Evolutionary conservation across 2,797 vertebrate species (phyloP).

Genomic region (Clarias laeviceps): DNA sequence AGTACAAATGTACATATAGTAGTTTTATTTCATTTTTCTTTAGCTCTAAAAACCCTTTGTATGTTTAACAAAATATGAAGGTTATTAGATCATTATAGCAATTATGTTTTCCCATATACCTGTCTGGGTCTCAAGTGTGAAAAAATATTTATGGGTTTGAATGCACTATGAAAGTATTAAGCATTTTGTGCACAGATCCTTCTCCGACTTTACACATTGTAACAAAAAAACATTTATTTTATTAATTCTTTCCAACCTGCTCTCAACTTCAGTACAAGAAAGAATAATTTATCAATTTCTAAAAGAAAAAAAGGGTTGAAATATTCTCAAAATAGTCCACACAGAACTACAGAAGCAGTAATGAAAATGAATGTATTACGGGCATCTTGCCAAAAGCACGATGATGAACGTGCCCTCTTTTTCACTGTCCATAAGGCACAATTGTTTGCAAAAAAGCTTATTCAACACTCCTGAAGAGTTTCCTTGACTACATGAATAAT

Average conservation of each 20-base stretch:
- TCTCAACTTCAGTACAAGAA: background rate
- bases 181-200: background rate
- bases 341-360: background rate
- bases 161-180: background rate
- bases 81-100: background rate
- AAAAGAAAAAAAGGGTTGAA: background rate
- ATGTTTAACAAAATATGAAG: background rate
- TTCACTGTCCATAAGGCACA: slow-evolving; percentile 9
- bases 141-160: background rate
- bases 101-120: background rate
- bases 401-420: slow-evolving; percentile 1
- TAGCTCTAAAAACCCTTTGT: background rate
- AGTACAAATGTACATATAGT: background rate
- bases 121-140: background rate
- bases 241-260: background rate
- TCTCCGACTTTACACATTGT: background rate
- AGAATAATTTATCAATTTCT: background rate
- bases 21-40: background rate
- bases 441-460: slow-evolving; percentile 21
- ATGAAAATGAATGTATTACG: slow-evolving; percentile 2
- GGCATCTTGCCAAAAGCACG: background rate
- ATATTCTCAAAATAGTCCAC: slow-evolving; percentile 8
- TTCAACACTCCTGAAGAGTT: slow-evolving; percentile 17
- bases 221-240: background rate
- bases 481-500: slow-evolving; percentile 10